Base-by-base conservation (phyloP, 2,113 vertebrate species). In the Phalacrocorax aristotelis region DNA sequence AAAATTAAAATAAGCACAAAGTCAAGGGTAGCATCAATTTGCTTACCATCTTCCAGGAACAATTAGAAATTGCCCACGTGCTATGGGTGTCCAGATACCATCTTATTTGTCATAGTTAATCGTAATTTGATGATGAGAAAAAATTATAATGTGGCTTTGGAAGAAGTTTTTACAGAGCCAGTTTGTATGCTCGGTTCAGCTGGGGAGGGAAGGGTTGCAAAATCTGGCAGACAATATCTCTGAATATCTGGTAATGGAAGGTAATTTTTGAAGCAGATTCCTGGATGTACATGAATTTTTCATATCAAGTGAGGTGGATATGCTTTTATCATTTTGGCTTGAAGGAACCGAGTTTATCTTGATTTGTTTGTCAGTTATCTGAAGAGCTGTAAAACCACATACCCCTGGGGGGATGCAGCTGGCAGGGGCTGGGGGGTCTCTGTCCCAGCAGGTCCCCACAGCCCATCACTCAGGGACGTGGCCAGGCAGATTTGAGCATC, bases 391-490 rank as follows among this genome's bases (percentile, higher is more conserved):
- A 29, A 54, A 52, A 12, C 25, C 44, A 9, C 20, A 27, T 0
- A 23, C 4, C 15, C 19, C 12, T 1, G 0, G 1, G 40, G 15
- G 27, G 19, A 7, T 23, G 40, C 21, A 40, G 71, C 49, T 51
- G 29, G 32, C 40, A 19, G 42, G 55, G 15, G 30, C 30, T 6
- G 11, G 2, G 36, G 38, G 15, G 8, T 54, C 30, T 21, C n/a
- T 22, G n/a, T 58, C 42, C 49, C 32, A 54, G 38, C 38, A 32
- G 51, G 16, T n/a, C 30, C 38, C 27, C 34, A 13, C 5, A 18
- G 27, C 19, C 17, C 7, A 25, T 7, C 13, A 14, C 61, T 48
- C 40, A 32, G 60, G 68, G 19, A 15, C 0, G 0, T 14, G 30
- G 14, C 29, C 10, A 10, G 38, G n/a, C 4, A 15, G 51, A 9